These are phyloP conservation scores for Globicephala melas DNA, from an alignment of 2,113 vertebrate species.

Conservation along the genomic window DNA sequence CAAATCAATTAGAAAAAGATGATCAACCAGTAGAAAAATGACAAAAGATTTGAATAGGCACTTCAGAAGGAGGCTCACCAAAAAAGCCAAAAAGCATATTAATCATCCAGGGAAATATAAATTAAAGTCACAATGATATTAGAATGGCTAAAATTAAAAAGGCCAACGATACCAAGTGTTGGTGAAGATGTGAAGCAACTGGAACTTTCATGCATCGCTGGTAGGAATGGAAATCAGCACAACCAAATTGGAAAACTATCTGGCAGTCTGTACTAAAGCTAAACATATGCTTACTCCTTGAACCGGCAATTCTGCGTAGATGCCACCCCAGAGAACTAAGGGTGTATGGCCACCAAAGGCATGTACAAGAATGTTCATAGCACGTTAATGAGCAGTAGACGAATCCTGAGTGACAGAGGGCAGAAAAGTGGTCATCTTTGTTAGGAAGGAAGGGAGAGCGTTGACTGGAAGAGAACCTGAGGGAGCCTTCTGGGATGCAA, in stretches of 20 bases:
- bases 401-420: background rate
- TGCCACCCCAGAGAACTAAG: background rate
- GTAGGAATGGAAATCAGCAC: background rate
- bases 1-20: background rate
- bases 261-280: background rate
- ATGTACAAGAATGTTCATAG: background rate
- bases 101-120: background rate
- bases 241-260: background rate
- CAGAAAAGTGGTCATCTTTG: background rate
- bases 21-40: background rate
- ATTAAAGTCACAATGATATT: background rate
- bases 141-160: background rate
- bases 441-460: background rate
- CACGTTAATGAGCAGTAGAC: background rate
- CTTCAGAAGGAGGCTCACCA: background rate
- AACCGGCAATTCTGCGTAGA: background rate
- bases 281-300: background rate
- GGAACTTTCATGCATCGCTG: background rate
- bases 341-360: background rate
- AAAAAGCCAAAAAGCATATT: background rate
- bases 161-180: background rate
- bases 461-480: background rate
- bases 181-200: background rate
- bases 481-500: background rate
- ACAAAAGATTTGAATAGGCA: background rate